Percentiles rank a stretch among this genome's conserved stretches.
Conservation (phyloP, 92 coral and sea anemone genomes). For the Heliopora coerulea region DNA sequence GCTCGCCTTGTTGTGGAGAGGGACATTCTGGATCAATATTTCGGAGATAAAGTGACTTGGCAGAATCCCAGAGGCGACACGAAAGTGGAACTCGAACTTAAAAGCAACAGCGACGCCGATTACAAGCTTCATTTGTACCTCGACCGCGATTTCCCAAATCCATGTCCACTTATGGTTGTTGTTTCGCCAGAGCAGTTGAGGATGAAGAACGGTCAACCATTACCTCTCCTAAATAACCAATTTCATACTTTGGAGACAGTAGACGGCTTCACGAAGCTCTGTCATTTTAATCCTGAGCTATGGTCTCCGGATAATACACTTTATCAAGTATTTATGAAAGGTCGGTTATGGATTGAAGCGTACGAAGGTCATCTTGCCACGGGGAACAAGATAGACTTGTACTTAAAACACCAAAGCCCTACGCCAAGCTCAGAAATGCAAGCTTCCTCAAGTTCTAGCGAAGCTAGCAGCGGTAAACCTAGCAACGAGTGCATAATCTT, state of each 20-base stretch:
- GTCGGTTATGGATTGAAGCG: constrained; percentile 48
- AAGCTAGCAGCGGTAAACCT: too few relatives aligned
- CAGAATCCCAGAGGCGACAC: constrained; percentile 59
- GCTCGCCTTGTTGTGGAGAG: constrained; percentile 64
- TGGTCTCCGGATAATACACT: constrained; percentile 45
- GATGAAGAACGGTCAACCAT: not conserved
- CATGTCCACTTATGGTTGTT: constrained; percentile 46
- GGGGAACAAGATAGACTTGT: constrained; percentile 25
- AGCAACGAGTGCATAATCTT: too few relatives aligned
- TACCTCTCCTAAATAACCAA: not conserved
- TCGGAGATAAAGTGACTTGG: constrained; percentile 64
- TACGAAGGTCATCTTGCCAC: constrained; percentile 42
- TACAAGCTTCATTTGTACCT: constrained; percentile 43
- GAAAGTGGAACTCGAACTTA: constrained; percentile 41
- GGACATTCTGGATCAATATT: constrained; percentile 55
- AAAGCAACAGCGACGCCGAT: constrained; percentile 11
- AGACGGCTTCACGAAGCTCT: constrained; percentile 46
- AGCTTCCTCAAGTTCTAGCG: too few relatives aligned
- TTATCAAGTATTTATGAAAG: constrained; percentile 44
- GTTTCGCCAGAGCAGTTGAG: not conserved
- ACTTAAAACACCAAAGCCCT: constrained; percentile 18
- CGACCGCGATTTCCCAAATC: constrained; percentile 38
- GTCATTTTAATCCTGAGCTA: constrained; percentile 24
- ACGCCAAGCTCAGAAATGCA: too few relatives aligned
- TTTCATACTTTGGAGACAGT: constrained; percentile 8